These are phyloP conservation scores for Artibeus lituratus DNA, from an alignment of 2,797 vertebrate species.

Conservation along the genomic window DNA sequence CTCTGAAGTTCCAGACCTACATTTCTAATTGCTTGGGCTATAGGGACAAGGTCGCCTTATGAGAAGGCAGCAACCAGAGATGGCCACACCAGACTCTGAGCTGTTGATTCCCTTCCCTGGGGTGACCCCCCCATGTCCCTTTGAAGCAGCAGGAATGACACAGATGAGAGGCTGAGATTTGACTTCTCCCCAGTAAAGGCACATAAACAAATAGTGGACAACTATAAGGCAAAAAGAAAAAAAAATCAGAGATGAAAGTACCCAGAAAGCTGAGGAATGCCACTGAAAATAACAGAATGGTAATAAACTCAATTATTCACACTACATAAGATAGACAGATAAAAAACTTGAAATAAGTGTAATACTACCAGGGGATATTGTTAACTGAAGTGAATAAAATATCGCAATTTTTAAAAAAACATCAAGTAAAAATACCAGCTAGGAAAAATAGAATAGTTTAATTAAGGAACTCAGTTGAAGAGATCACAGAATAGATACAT, in stretches of 20 bases:
- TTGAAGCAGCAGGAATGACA: background rate
- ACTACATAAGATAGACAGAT: background rate
- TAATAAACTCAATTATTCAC: background rate
- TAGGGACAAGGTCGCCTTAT: background rate
- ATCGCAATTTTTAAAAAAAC: background rate
- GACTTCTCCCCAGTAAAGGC: background rate
- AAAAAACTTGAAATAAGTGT: background rate
- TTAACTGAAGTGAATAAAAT: background rate
- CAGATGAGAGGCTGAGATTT: background rate
- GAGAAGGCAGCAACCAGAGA: background rate
- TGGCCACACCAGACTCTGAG: background rate
- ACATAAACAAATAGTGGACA: background rate
- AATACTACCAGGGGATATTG: background rate
- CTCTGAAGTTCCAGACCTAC: background rate
- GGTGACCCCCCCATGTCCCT: background rate
- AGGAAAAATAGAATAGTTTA: constrained; percentile 11
- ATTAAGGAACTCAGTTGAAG: background rate
- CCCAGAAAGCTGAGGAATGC: background rate
- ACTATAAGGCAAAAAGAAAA: background rate
- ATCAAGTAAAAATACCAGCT: background rate
- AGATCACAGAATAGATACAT: background rate
- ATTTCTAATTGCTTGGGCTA: background rate
- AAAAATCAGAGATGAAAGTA: background rate
- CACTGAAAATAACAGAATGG: background rate
- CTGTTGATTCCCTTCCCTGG: background rate